phyloP scores from a whole-genome alignment of 2,888 invertebrate species.

The Adela reaumurella region DNA sequence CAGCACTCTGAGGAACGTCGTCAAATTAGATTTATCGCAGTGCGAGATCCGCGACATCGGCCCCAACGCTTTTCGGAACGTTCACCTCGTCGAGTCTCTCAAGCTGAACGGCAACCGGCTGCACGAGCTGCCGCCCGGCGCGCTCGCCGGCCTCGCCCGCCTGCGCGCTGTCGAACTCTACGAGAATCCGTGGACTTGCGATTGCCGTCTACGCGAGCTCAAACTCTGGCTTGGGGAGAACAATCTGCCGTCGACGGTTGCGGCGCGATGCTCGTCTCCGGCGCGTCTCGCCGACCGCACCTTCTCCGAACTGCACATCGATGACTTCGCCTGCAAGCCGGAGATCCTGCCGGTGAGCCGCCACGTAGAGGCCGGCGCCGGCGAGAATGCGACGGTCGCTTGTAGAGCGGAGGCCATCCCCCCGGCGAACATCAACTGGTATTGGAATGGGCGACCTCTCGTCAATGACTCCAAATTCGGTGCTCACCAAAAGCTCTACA shows the following conservation, averaged over 20 bases:
- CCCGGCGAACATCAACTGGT: slow-evolving; percentile 79
- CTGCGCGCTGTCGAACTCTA: slow-evolving; percentile 69
- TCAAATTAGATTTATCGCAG: slow-evolving; percentile 79
- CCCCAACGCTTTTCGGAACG: slow-evolving; percentile 62
- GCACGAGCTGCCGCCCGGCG: slow-evolving; percentile 57
- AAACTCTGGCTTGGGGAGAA: slow-evolving; percentile 67
- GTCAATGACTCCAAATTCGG: slow-evolving; percentile 76
- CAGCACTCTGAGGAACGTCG: slow-evolving; percentile 68
- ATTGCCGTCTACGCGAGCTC: slow-evolving; percentile 66
- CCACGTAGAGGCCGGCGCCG: slow-evolving; percentile 73
- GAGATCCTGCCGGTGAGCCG: slow-evolving; percentile 67
- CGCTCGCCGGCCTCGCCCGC: slow-evolving; percentile 59
- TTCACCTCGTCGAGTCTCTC: slow-evolving; percentile 62
- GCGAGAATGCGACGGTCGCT: slow-evolving; percentile 80
- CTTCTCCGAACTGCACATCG: slow-evolving; percentile 63
- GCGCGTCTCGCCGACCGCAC: slow-evolving; percentile 58
- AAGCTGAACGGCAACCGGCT: slow-evolving; percentile 69
- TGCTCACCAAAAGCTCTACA: slow-evolving; percentile 70
- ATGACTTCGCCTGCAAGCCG: slow-evolving; percentile 72
- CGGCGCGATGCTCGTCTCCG: slow-evolving; percentile 47
- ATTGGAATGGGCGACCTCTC: slow-evolving; percentile 77
- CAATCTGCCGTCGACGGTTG: slow-evolving; percentile 56
- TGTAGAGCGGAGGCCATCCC: slow-evolving; percentile 82
- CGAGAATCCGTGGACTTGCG: slow-evolving; percentile 75
- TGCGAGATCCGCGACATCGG: slow-evolving; percentile 78